Evolutionary conservation across 1,140 invertebrate genomes (phyloP).

Genomic region (Daktulosphaira vitifoliae): DNA sequence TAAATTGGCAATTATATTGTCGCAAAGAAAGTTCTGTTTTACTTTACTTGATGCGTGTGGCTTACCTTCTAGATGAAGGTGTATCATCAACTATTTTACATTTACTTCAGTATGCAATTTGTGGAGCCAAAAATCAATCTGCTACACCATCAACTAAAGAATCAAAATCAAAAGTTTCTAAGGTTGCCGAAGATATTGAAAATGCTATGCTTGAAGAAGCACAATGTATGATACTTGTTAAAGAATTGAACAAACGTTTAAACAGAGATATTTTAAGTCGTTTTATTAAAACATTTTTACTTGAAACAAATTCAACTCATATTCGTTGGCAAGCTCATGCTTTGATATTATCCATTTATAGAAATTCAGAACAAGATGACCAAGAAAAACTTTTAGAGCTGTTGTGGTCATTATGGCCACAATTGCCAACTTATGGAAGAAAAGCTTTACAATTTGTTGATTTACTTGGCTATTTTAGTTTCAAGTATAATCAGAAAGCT

Average conservation of each 20-base stretch:
- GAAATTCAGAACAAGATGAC: slow-evolving; percentile 64
- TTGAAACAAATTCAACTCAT: slow-evolving; percentile 87
- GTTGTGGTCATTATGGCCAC: slow-evolving; percentile 85
- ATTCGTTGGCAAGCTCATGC: slow-evolving; percentile 94
- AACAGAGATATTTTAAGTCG: slow-evolving; percentile 57
- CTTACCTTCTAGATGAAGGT: slow-evolving; percentile 81
- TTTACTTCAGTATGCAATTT: slow-evolving; percentile 77
- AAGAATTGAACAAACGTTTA: slow-evolving; percentile 48
- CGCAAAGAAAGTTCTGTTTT: slow-evolving; percentile 60
- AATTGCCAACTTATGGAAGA: slow-evolving; percentile 79
- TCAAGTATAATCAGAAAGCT: slow-evolving; percentile 52
- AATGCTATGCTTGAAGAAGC: slow-evolving; percentile 29
- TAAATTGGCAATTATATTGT: slow-evolving; percentile 94
- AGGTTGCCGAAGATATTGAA: slow-evolving; percentile 25
- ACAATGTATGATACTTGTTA: slow-evolving; percentile 29
- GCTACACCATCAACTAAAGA: slow-evolving; percentile 8
- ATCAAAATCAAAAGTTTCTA: slow-evolving; percentile 18
- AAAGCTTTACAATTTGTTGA: slow-evolving; percentile 96
- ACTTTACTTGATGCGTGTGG: slow-evolving; percentile 66
- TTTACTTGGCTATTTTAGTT: slow-evolving; percentile 83
- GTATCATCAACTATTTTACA: slow-evolving; percentile 86
- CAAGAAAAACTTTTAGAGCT: slow-evolving; percentile 71
- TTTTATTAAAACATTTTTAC: slow-evolving; percentile 81
- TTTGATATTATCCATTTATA: slow-evolving; percentile 68
- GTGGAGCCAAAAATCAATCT: slow-evolving; percentile 43